Evolutionary conservation across 2,113 vertebrate genomes (phyloP).

Genomic region (Motacilla alba): DNA sequence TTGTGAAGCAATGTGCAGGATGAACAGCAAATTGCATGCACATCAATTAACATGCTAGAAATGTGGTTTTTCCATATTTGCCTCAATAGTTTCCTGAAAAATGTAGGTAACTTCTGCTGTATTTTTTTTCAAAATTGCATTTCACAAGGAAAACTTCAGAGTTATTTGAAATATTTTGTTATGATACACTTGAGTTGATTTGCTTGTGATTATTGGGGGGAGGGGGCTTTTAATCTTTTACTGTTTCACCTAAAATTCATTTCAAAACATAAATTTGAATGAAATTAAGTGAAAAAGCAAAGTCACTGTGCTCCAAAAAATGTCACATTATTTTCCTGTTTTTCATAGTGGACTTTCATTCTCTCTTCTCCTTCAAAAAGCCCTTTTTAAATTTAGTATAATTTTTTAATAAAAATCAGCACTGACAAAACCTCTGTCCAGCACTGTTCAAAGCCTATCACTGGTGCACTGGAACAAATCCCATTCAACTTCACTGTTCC

Average conservation of each 20-base stretch:
- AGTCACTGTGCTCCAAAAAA: background rate
- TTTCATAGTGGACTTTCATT: background rate
- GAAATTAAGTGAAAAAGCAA: background rate
- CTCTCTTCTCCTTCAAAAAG: background rate
- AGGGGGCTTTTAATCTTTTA: background rate
- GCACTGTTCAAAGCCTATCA: background rate
- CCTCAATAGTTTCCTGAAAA: background rate
- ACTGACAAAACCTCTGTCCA: background rate
- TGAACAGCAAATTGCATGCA: background rate
- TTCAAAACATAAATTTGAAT: background rate
- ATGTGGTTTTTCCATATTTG: background rate
- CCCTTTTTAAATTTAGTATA: background rate
- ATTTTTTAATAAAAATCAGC: background rate
- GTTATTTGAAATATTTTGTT: background rate
- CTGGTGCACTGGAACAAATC: background rate
- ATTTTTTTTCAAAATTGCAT: background rate
- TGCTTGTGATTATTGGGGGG: background rate
- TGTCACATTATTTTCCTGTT: background rate
- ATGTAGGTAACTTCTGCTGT: background rate
- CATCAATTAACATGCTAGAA: background rate
- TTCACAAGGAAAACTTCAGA: background rate
- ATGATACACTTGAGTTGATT: background rate
- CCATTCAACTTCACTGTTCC: background rate
- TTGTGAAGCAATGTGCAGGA: background rate
- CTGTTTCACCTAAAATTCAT: background rate